phyloP scores from a whole-genome alignment of 2,113 vertebrate genomes.

The Corydoras sp. region DNA sequence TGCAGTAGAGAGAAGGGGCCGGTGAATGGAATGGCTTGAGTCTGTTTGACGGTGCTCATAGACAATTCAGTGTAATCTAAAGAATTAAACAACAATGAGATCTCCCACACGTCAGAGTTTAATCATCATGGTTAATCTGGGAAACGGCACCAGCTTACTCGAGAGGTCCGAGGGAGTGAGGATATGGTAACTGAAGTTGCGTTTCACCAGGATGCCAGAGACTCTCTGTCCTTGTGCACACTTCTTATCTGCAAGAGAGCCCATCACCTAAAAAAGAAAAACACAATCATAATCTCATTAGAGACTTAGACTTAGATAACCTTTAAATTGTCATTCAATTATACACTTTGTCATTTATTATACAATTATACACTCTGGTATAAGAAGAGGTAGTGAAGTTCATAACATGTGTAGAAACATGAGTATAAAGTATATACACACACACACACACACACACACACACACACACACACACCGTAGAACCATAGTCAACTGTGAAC shows the following conservation, averaged over 20 bases:
- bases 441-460: no score
- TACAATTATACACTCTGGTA: no score
- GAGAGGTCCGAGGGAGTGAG: slow-evolving; percentile 89
- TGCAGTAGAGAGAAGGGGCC: slow-evolving; percentile 84
- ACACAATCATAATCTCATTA: neutral
- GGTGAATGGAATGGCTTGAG: slow-evolving; percentile 84
- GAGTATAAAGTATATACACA: no score
- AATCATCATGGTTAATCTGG: neutral
- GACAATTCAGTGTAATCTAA: slow-evolving; percentile 90
- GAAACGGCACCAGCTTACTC: slow-evolving; percentile 66
- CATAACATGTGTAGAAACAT: no score
- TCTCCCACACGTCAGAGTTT: neutral
- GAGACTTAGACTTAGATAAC: no score
- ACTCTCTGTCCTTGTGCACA: slow-evolving; percentile 86
- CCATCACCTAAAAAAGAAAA: slow-evolving; percentile 79
- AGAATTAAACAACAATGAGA: neutral
- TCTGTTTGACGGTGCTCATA: slow-evolving; percentile 93
- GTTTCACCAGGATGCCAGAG: slow-evolving; percentile 93
- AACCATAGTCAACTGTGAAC: no score
- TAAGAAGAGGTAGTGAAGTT: no score
- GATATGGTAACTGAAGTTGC: slow-evolving; percentile 97
- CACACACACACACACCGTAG: no score
- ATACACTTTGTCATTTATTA: no score
- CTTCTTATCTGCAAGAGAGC: slow-evolving; percentile 87
- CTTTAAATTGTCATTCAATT: no score